phyloP scores from a whole-genome alignment of 2,113 vertebrate genomes.

The Dendropsophus ebraccatus region DNA sequence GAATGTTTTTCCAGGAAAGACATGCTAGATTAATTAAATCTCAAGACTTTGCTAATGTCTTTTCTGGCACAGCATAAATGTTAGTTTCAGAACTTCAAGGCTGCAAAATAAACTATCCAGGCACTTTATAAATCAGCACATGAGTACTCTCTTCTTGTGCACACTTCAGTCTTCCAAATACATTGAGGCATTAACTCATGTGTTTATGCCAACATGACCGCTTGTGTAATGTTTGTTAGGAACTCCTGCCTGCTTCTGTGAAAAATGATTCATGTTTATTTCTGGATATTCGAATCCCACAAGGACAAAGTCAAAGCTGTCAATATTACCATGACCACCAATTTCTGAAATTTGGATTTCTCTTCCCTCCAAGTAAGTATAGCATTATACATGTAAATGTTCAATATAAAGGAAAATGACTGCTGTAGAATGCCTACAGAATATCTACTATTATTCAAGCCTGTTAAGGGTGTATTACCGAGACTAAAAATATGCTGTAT shows the following conservation, averaged over 20 bases:
- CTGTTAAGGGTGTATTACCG: no score
- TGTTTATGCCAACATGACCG: not conserved
- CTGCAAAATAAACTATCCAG: not conserved
- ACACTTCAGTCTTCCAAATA: not conserved
- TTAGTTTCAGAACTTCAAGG: not conserved
- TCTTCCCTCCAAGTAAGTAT: constrained; percentile 72
- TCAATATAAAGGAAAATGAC: not conserved
- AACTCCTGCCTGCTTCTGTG: constrained; percentile 61
- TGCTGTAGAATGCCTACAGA: no score
- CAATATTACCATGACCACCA: constrained; percentile 71
- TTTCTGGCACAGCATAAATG: constrained; percentile 2
- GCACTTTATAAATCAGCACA: not conserved
- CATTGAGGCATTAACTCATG: not conserved
- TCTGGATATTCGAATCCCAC: constrained; percentile 70
- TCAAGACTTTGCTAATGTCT: not conserved
- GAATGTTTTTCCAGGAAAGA: not conserved
- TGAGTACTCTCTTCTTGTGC: not conserved
- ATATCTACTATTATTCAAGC: no score
- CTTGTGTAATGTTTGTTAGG: constrained; percentile 65
- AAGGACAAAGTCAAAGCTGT: constrained; percentile 71
- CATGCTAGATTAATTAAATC: not conserved
- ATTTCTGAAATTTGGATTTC: constrained; percentile 71
- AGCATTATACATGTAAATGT: not conserved
- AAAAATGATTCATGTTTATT: constrained; percentile 69
- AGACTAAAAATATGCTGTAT: no score